Evolutionary conservation across 2,113 vertebrate genomes (phyloP), one percentile per base, ranked within the genome.

Genomic region (Puma concolor): DNA sequence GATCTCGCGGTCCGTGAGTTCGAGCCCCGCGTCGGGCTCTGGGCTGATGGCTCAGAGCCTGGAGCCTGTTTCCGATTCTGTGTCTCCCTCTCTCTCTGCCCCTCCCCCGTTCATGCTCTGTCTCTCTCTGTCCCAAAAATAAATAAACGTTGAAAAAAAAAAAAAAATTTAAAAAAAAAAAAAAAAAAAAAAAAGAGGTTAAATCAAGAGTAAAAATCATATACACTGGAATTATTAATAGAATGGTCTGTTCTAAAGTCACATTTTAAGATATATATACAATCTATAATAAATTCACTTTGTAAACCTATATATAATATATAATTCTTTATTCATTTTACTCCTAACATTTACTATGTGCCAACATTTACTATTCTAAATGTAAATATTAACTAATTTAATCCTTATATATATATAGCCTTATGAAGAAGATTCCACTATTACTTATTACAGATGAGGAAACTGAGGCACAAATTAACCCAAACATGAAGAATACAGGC

Each of bases 351-450:
- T 83, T 69, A 84, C 21, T 63, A 80, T 60, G 9, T 48, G 12
- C 13, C 50, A 92, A n/a, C 54, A 57, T 57, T 57, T 57, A 7
- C 3, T 84, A 15, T 79, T 80, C 31, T 89, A 93, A 77, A 85
- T 89, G 27, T 25, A 85, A 90, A 80, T n/a, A 93, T 29, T 67
- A 92, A 95, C 83, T 95, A 88, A 92, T 63, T 93, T 79, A 87
- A 91, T 87, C 52, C 23, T 89, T 63, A 76, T 21, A 66, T 27
- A 66, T 71, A 21, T 41, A 89, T 63, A 95, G 83, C 11, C 25
- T 19, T 72, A 60, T 79, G 64, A 72, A 84, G n/a, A 83, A 57
- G 31, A 25, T 57, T 85, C 29, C 29, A 89, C 84, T 64, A 83
- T 79, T 93, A 72, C 64, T 64, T 48, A 84, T 92, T 41, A 83